Evolutionary conservation across 2,888 invertebrate species (phyloP), one percentile per base, ranked within the genome.

Genomic region (Pyrgus malvae): DNA sequence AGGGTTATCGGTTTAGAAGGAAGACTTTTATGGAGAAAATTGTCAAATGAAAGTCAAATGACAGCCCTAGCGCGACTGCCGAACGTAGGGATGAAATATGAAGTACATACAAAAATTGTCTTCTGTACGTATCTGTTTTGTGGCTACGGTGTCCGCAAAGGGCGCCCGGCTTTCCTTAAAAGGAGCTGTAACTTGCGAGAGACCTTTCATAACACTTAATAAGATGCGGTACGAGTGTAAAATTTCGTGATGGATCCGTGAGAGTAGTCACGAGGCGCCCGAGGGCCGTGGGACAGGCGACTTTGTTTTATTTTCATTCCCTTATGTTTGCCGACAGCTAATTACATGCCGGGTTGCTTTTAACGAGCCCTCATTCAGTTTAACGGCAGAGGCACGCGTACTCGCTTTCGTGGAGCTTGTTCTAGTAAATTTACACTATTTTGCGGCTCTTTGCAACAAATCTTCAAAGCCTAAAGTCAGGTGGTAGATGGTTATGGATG

Each of bases 151-250:
- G 56, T 61, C 68, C 63, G 66, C 67, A 72, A 74, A 73, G 72
- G 74, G 68, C 71, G 68, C 61, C 61, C 63, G 62, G 69, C 65
- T 66, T 63, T 61, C 81, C 78, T 69, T 83, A 84, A 82, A 88
- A 79, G 86, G 83, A 66, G 61, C 73, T 78, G 83, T 83, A 83
- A 83, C 79, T 80, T 79, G 75, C 72, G 64, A 68, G 70, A 66
- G 69, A 74, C 77, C 80, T 86, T 85, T 87, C 85, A 87, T 86
- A 85, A 84, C 76, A 80, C 78, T 78, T 82, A 83, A 85, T 81
- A 81, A 81, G 80, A 83, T 83, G 76, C 81, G 75, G 78, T 76
- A 70, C 69, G 76, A 80, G 78, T 80, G 83, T 80, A 73, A 81
- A 78, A 74, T 78, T 81, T 83, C 86, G 88, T 86, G 88, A 86